Evolutionary conservation across 2,797 vertebrate genomes (phyloP).

Genomic region (Pygocentrus nattereri): DNA sequence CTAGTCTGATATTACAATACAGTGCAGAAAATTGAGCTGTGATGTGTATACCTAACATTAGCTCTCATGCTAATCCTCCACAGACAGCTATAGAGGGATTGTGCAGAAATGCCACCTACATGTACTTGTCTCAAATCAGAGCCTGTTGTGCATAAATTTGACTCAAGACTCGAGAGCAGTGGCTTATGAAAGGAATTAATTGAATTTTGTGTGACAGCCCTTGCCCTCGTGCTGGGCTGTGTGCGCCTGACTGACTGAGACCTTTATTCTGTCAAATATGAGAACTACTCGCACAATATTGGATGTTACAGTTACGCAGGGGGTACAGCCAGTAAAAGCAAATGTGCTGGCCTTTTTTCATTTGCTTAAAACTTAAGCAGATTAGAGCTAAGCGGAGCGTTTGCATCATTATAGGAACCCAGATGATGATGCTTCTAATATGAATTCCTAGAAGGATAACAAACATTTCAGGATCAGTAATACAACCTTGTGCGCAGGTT

Average conservation of each 20-base stretch:
- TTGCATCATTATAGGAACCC: neutral
- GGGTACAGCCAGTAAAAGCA: too few relatives aligned
- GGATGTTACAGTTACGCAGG: neutral
- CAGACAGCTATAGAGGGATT: neutral
- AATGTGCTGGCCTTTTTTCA: neutral
- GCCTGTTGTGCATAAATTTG: neutral
- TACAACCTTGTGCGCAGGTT: too few relatives aligned
- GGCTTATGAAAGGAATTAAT: conserved; percentile 26
- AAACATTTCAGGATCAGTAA: neutral
- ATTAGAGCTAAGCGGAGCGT: neutral
- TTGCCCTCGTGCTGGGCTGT: neutral
- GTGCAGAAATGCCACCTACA: neutral
- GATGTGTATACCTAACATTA: neutral
- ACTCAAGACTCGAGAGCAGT: conserved; percentile 9
- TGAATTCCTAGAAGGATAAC: neutral
- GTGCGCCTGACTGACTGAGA: neutral
- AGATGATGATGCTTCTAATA: neutral
- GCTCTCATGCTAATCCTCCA: neutral
- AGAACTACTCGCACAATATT: neutral
- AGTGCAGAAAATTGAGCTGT: too few relatives aligned
- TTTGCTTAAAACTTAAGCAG: neutral
- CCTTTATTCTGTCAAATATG: neutral
- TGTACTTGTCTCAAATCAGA: conserved; percentile 5
- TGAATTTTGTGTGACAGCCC: conserved; percentile 6
- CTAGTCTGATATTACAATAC: too few relatives aligned